Evolutionary conservation across 2,797 vertebrate species (phyloP), one percentile per base, ranked within the genome.

Genomic region (Trichosurus vulpecula): DNA sequence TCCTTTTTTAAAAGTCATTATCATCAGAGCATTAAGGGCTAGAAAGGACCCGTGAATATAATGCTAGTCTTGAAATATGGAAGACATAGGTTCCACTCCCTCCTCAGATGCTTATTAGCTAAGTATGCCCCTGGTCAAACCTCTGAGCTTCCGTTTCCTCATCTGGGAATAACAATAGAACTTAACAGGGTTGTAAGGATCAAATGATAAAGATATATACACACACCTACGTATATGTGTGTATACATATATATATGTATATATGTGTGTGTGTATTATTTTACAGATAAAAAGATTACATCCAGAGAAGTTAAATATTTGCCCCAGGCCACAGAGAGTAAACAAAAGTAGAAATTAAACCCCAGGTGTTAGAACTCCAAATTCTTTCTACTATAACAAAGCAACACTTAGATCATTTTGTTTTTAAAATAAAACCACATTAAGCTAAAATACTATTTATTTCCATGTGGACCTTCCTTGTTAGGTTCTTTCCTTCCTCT

Each of bases 221-320:
- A 56, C 2, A 27, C 1, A 27, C 14, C 5, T 19, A 16, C 19
- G 13, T 54, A 54, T 1, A 13, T 22, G 55, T 55, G 54, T 55
- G 16, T 54, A 55, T 55, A 16, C 22, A 4, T 4, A 19, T 55
- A 55, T 55, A 25, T 4, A 19, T 55, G 55, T 55, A 25, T 55
- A 4, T 25, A 55, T 22, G 5, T 22, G 16, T 55, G 4, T 25
- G 19, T 55, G 22, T 66, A 35, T 66, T 92, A 13, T 87, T 66
- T 92, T 87, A 95, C 31, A 93, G 35, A 41, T 31, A 14, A n/a
- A 35, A 41, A 92, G 93, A 58, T 25, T 12, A 89, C 54, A 52
- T 30, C 95, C 55, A 53, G 52, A 55, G 22, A 95, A 94, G 66
- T 22, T 54, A 25, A 96, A 47, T 93, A 74, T 35, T 96, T 58